Evolutionary conservation across 2,888 invertebrate genomes (phyloP).

Genomic region (Epinotia nisella): DNA sequence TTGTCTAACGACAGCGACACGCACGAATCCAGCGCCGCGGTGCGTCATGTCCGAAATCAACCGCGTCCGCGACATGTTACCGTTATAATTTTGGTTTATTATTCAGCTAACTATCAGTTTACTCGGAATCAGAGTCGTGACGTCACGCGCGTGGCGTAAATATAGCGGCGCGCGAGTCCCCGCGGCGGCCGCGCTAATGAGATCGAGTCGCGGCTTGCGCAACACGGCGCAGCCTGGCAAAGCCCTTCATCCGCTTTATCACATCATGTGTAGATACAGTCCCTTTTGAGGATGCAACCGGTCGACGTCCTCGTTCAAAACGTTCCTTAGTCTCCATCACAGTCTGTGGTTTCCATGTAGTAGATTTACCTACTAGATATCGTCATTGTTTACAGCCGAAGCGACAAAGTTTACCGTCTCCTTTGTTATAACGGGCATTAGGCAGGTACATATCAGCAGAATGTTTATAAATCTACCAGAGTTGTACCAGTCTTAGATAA

Average conservation of each 20-base stretch:
- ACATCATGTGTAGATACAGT: slow-evolving; percentile 2
- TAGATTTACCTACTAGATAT: too few relatives aligned
- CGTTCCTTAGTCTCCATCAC: too few relatives aligned
- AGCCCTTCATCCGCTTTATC: slow-evolving; percentile 10
- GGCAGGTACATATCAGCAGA: too few relatives aligned
- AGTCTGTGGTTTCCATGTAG: too few relatives aligned
- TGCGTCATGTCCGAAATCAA: slow-evolving; percentile 4
- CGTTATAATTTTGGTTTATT: slow-evolving; percentile 21
- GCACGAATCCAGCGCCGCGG: neutral
- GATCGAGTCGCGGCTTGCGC: slow-evolving; percentile 18
- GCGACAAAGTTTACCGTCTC: too few relatives aligned
- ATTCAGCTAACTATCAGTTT: slow-evolving; percentile 27
- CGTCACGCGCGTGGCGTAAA: slow-evolving; percentile 29
- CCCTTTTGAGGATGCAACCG: neutral
- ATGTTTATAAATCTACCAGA: too few relatives aligned
- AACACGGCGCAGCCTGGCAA: neutral
- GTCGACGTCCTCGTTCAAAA: neutral
- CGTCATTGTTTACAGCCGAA: too few relatives aligned
- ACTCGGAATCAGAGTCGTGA: slow-evolving; percentile 26
- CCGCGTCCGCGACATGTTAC: neutral
- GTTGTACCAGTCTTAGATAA: too few relatives aligned
- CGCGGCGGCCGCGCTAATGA: neutral
- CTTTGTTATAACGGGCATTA: too few relatives aligned
- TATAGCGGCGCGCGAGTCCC: slow-evolving; percentile 13
- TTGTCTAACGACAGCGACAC: neutral